These are phyloP conservation scores for Tetragonula carbonaria DNA, from an alignment of 2,888 invertebrate genomes.

Conservation along the genomic window DNA sequence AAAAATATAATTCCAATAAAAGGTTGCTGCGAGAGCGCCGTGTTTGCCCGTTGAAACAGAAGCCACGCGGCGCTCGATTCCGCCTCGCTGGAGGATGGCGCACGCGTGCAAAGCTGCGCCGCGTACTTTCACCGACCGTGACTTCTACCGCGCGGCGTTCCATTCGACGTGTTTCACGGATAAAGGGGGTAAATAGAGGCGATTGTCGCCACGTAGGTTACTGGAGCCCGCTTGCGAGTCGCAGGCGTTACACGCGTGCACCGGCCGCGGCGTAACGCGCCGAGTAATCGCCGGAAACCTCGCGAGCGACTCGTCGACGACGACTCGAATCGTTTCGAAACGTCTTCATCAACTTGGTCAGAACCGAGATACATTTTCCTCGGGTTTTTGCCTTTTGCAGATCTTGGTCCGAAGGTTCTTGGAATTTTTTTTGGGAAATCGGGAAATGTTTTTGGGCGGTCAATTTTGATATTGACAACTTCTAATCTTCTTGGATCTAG, in stretches of 20 bases:
- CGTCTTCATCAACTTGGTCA: no score
- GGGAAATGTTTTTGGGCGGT: background rate
- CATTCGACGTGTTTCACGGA: slow-evolving; percentile 75
- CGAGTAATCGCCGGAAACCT: slow-evolving; percentile 66
- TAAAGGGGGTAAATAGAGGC: slow-evolving; percentile 77
- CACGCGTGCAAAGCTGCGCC: slow-evolving; percentile 52
- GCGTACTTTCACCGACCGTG: slow-evolving; percentile 81
- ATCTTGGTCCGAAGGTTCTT: background rate
- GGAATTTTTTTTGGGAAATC: background rate
- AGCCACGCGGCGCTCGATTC: slow-evolving; percentile 41
- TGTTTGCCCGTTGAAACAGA: background rate
- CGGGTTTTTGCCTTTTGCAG: no score
- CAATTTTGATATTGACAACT: no score
- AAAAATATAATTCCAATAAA: no score
- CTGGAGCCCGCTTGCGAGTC: slow-evolving; percentile 67
- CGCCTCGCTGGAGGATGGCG: slow-evolving; percentile 39
- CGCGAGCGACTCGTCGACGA: slow-evolving; percentile 38
- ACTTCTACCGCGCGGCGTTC: slow-evolving; percentile 78
- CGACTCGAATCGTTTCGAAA: background rate
- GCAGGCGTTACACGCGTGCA: slow-evolving; percentile 35
- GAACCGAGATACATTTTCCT: background rate
- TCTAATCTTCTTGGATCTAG: no score
- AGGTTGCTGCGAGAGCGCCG: no score
- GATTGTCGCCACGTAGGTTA: slow-evolving; percentile 78
- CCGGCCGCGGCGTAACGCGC: slow-evolving; percentile 22